Evolutionary conservation across 2,888 invertebrate genomes (phyloP).

Genomic region (Drosophila subsilvestris): DNA sequence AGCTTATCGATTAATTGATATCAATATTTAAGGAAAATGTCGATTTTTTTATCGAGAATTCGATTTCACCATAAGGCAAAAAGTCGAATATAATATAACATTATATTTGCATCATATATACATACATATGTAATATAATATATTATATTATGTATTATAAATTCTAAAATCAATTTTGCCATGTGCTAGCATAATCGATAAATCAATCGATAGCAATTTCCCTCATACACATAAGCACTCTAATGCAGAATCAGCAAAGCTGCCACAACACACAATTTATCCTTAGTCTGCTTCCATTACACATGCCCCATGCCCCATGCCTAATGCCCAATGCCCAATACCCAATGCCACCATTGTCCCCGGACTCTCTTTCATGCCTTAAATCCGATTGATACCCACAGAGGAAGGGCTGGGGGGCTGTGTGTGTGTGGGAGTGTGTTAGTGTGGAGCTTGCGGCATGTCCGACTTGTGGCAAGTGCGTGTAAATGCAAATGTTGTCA

Average conservation of each 20-base stretch:
- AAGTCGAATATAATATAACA: too few species aligned
- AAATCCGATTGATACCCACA: slow-evolving; percentile 62
- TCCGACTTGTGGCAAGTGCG: slow-evolving; percentile 70
- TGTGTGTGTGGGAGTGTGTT: slow-evolving; percentile 3
- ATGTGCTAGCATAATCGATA: too few species aligned
- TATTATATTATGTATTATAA: too few species aligned
- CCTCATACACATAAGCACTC: background rate
- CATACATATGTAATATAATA: too few species aligned
- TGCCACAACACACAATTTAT: background rate
- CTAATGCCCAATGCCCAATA: slow-evolving; percentile 6
- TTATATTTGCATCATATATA: too few species aligned
- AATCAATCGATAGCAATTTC: background rate
- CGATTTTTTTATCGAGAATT: background rate
- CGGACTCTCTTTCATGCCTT: slow-evolving; percentile 18
- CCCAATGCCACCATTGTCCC: slow-evolving; percentile 45
- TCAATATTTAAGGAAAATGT: too few species aligned
- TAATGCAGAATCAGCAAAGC: background rate
- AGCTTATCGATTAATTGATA: too few species aligned
- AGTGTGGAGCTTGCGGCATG: slow-evolving; percentile 56
- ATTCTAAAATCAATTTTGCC: too few species aligned
- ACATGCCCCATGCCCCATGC: background rate
- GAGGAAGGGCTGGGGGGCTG: background rate
- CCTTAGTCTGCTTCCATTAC: background rate
- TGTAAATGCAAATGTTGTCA: slow-evolving; percentile 75
- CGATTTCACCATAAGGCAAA: too few species aligned